Evolutionary conservation across 2,113 vertebrate genomes (phyloP).

Genomic region (Oncorhynchus mykiss): DNA sequence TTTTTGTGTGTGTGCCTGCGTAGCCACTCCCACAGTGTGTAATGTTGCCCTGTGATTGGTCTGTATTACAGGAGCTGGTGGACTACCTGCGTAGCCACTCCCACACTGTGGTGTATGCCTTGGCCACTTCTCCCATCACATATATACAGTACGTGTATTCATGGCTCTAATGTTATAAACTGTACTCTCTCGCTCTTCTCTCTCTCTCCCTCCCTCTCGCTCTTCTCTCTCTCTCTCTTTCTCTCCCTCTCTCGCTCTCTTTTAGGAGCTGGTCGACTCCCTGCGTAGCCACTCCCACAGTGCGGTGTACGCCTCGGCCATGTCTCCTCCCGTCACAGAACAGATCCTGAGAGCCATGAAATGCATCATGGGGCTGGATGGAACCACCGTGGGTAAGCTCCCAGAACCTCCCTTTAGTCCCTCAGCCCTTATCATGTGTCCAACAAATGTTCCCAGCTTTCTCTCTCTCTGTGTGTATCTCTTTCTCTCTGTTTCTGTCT

Average conservation of each 20-base stretch:
- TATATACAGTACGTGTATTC: too few relatives aligned
- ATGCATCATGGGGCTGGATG: conserved; percentile 85
- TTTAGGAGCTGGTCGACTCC: conserved; percentile 87
- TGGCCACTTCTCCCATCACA: conserved; percentile 82
- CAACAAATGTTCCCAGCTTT: too few relatives aligned
- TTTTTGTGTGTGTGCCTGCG: too few relatives aligned
- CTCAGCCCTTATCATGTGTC: too few relatives aligned
- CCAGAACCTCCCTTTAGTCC: too few relatives aligned
- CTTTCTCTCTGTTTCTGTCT: neutral
- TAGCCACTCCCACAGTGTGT: too few relatives aligned
- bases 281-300: conserved; percentile 86
- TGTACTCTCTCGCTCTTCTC: too few relatives aligned
- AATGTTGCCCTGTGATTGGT: too few relatives aligned
- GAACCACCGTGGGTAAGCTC: conserved; percentile 80
- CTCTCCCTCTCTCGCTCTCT: conserved; percentile 11
- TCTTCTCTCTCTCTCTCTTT: too few relatives aligned
- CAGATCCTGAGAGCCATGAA: conserved; percentile 87
- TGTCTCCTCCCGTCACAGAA: conserved; percentile 82
- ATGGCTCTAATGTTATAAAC: too few relatives aligned
- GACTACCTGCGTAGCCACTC: conserved; percentile 85
- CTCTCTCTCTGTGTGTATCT: too few relatives aligned
- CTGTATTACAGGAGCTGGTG: conserved; percentile 79
- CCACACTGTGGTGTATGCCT: conserved; percentile 84
- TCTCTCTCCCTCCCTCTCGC: too few relatives aligned
- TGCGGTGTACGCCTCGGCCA: conserved; percentile 81